A percentile compares a stretch with the other conserved stretches of the same genome.
Evolutionary conservation across 2,113 vertebrate species (phyloP).

Genomic region (Protobothrops flavoviridis): DNA sequence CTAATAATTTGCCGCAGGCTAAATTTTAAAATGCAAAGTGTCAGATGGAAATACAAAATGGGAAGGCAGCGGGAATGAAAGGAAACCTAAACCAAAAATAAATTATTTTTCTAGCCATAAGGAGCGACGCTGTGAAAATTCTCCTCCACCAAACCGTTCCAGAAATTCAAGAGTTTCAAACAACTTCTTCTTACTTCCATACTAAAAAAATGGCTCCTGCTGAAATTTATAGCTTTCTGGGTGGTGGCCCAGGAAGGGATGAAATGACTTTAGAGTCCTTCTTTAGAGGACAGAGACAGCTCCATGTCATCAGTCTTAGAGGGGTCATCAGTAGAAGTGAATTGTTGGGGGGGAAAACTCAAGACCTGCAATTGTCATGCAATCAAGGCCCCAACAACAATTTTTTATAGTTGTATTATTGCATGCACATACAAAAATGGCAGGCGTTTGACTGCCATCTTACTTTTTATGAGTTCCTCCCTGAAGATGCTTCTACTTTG

Average conservation of each 20-base stretch:
- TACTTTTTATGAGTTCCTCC: too few species aligned
- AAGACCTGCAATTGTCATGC: not conserved
- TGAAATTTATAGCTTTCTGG: not conserved
- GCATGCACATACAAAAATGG: too few species aligned
- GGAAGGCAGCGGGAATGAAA: not conserved
- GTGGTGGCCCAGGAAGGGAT: not conserved
- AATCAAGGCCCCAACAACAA: not conserved
- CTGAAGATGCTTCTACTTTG: too few species aligned
- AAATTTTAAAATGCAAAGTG: slow-evolving; percentile 66
- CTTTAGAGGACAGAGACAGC: not conserved
- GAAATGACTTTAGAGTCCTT: not conserved
- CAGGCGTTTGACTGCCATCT: too few species aligned
- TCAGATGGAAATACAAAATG: slow-evolving; percentile 51
- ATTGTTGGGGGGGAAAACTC: fast-evolving
- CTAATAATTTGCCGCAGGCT: slow-evolving; percentile 68
- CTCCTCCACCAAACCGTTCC: not conserved
- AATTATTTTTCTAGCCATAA: not conserved
- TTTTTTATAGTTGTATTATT: too few species aligned
- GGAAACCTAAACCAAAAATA: not conserved
- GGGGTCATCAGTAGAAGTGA: not conserved
- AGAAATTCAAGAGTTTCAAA: not conserved
- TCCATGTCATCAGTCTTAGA: not conserved
- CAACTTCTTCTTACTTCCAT: not conserved
- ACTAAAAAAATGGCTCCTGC: not conserved
- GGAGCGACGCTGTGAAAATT: not conserved